A percentile compares a stretch with the other conserved stretches of the same genome.
Conservation (phyloP, 1,140 invertebrate genomes). For the Chionoecetes opilio region DNA sequence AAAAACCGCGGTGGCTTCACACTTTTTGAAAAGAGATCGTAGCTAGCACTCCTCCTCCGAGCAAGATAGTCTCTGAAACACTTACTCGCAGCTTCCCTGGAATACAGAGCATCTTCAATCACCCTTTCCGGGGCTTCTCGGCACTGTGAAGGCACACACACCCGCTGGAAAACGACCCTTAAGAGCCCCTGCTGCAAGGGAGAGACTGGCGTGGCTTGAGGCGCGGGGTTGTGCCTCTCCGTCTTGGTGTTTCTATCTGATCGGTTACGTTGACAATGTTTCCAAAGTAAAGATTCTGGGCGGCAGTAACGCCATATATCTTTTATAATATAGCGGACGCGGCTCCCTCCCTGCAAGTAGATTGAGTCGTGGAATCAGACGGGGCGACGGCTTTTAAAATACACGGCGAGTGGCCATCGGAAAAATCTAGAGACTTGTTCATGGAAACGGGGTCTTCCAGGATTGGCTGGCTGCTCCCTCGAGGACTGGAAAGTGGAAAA, state of each 20-base stretch:
- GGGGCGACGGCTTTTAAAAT: conserved; percentile 78
- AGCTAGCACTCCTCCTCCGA: conserved; percentile 79
- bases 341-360: conserved; percentile 72
- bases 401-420: conserved; percentile 73
- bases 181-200: not conserved
- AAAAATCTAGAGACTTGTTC: conserved; percentile 77
- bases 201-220: not conserved
- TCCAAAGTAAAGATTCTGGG: conserved; percentile 81
- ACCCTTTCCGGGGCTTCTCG: conserved; percentile 73
- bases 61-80: conserved; percentile 81
- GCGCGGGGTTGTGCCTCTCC: conserved; percentile 56
- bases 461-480: conserved; percentile 78
- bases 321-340: conserved; percentile 79
- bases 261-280: conserved; percentile 81
- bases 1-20: conserved; percentile 79
- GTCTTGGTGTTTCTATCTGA: conserved; percentile 78
- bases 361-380: conserved; percentile 77
- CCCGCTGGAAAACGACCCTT: conserved; percentile 45
- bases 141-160: not conserved
- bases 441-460: conserved; percentile 77
- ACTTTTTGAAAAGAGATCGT: conserved; percentile 81
- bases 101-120: conserved; percentile 82
- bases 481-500: conserved; percentile 81
- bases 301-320: conserved; percentile 76
- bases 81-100: conserved; percentile 81